Evolutionary conservation across 2,888 invertebrate species (phyloP), one percentile per base, ranked within the genome.

Genomic region (Andrena chrysosceles): DNA sequence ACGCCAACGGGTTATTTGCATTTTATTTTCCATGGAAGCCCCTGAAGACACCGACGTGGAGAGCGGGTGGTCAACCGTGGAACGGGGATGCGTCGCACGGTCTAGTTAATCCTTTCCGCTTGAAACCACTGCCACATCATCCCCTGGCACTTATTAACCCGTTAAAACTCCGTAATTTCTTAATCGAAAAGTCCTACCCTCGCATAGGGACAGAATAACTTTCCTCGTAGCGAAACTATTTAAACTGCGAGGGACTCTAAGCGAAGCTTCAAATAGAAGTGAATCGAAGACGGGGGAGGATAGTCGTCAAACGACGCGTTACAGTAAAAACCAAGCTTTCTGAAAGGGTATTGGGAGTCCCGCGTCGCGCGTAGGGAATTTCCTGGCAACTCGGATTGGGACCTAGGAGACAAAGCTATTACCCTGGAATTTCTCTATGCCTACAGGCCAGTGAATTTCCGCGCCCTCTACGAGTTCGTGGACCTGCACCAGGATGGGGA

Each of bases 381-480:
- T 3, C 42, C 42, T 42, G 42, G 42, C 42, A 42, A 42, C 42
- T 5, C 42, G 1, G 16, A 42, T 42, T 42, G 42, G 5, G 4
- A 42, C 42, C 42, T 42, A 42, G 6, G 49, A n/a, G 6, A 66
- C 26, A 26, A 5, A 66, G 23, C 13, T 13, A 67, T 59, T 48
- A 59, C 16, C 26, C 20, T 29, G 64, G 31, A 26, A 16, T 62
- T 33, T 23, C 8, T 56, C 8, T 56, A n/a, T 5, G 56, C n/a
- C 7, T 26, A 0, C 29, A 98, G 98, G 90, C 97, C 98, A 0
- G 96, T 98, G 64, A 96, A 96, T 89, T 98, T 98, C 93, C 97
- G 97, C 92, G 96, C 98, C 0, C 95, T 97, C 33, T 98, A 98
- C 94, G 98, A 98, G 94, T 98, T 98, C 92, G 98, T 98, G 59